phyloP scores from a whole-genome alignment of 2,797 vertebrate genomes.

The Parambassis ranga region DNA sequence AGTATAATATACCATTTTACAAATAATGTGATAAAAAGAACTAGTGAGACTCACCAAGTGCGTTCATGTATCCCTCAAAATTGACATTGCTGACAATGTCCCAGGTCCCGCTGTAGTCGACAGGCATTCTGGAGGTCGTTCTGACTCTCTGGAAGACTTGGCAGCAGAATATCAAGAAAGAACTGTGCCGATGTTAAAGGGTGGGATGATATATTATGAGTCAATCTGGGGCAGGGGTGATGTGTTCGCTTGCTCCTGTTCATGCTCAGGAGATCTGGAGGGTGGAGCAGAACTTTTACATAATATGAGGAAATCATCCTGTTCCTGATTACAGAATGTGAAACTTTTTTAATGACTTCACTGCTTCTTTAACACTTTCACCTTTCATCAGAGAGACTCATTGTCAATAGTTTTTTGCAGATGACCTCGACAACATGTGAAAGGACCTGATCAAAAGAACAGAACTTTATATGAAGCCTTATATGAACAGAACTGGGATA shows the following conservation, averaged over 20 bases:
- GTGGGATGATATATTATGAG: constrained; percentile 41
- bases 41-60: constrained; percentile 78
- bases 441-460: too few relatives aligned
- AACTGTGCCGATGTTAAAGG: constrained; percentile 14
- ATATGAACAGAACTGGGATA: too few relatives aligned
- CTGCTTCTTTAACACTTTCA: neutral
- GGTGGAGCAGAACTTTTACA: constrained; percentile 33
- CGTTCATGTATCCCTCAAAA: constrained; percentile 85
- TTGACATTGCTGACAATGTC: constrained; percentile 85
- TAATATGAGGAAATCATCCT: constrained; percentile 38
- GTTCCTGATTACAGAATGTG: constrained; percentile 16
- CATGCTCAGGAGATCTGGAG: constrained; percentile 7
- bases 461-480: too few relatives aligned
- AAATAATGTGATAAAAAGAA: neutral
- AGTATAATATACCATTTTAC: too few relatives aligned
- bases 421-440: too few relatives aligned
- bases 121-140: constrained; percentile 73
- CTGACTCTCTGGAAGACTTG: constrained; percentile 11
- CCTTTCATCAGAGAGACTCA: too few relatives aligned
- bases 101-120: constrained; percentile 87
- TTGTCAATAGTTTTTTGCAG: too few relatives aligned
- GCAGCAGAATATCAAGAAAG: neutral
- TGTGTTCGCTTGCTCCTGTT: constrained; percentile 13
- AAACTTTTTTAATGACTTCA: neutral
- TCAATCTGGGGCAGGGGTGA: constrained; percentile 69